Conservation (phyloP, 2,113 vertebrate species). For the Phyllopteryx taeniolatus region DNA sequence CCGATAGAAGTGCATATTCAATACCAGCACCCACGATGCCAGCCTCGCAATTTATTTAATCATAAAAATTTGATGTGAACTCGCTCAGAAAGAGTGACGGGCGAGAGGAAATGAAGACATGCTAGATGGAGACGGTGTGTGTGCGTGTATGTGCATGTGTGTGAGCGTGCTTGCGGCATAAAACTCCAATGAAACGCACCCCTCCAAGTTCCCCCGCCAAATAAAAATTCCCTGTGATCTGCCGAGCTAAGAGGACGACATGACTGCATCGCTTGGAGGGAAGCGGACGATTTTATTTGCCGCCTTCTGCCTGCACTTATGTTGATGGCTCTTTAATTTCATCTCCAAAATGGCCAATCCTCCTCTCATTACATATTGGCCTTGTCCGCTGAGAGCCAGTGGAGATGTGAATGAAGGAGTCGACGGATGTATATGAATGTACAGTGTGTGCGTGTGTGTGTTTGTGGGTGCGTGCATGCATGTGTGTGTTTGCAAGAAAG, state of each 20-base stretch:
- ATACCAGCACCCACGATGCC: not conserved
- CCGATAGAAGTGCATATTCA: slow-evolving; percentile 5
- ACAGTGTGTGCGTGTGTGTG: slow-evolving; percentile 1
- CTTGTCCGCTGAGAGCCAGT: slow-evolving; percentile 29
- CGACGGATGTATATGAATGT: not conserved
- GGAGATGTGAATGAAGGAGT: slow-evolving; percentile 30
- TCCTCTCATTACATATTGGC: slow-evolving; percentile 47
- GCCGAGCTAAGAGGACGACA: slow-evolving; percentile 35
- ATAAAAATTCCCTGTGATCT: slow-evolving; percentile 65
- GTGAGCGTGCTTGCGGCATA: slow-evolving; percentile 59
- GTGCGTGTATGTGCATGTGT: not conserved
- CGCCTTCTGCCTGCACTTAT: slow-evolving; percentile 37
- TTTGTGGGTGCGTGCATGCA: slow-evolving; percentile 4
- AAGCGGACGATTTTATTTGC: slow-evolving; percentile 36
- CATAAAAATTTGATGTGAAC: slow-evolving; percentile 38
- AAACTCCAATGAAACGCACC: slow-evolving; percentile 70
- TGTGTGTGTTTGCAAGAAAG: slow-evolving; percentile 16
- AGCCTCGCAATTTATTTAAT: slow-evolving; percentile 16
- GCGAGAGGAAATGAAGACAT: slow-evolving; percentile 10
- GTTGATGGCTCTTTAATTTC: slow-evolving; percentile 52
- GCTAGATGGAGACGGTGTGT: not conserved
- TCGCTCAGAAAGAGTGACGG: slow-evolving; percentile 12
- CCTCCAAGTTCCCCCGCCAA: slow-evolving; percentile 36
- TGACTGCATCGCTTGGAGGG: slow-evolving; percentile 18
- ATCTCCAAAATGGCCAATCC: slow-evolving; percentile 46